Base-by-base conservation (phyloP, 2,797 vertebrate genomes). In the Sebastes umbrosus region DNA sequence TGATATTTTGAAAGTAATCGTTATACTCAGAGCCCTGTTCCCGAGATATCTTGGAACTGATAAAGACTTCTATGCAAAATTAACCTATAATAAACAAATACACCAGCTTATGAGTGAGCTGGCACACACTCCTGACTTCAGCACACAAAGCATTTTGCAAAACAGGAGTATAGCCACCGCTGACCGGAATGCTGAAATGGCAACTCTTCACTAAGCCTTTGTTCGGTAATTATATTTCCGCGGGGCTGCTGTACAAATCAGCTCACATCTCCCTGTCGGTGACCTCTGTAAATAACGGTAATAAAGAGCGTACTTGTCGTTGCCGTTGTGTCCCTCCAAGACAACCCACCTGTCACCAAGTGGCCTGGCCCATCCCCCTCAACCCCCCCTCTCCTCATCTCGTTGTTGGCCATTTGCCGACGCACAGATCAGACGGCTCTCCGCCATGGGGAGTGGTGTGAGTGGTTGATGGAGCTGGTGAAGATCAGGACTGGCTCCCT, bases 211-310 rank as follows among this genome's bases (percentile, higher is more conserved):
- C 22, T 6, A 75, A 92, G 46, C 32, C 87, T 96, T 96, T 96
- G 89, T 96, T 95, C 84, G 58, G 89, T 94, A 93, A 95, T 90
- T 94, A 93, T 84, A 69, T 93, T 96, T 92, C 91, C 88, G 52
- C 85, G 87, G 90, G 91, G 85, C 88, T 81, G 83, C 90, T 86
- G 93, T 94, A 94, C 94, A 94, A 91, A 96, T 94, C 95, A 95
- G 95, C 93, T 87, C 90, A 84, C 85, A 94, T 89, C 91, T 94
- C 90, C 94, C 94, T 84, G 93, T 92, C 89, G 90, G 80, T 94
- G 84, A 95, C 93, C 92, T 92, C 91, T 80, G 92, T 81, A 87
- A 93, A 93, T 90, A 93, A 93, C 68, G 62, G 71, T 88, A 92
- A 94, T 93, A 92, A 92, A 94, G 93, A 81, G 85, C 70, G 82